Base-by-base conservation (phyloP, 1,140 invertebrate species). In the Battus philenor region DNA sequence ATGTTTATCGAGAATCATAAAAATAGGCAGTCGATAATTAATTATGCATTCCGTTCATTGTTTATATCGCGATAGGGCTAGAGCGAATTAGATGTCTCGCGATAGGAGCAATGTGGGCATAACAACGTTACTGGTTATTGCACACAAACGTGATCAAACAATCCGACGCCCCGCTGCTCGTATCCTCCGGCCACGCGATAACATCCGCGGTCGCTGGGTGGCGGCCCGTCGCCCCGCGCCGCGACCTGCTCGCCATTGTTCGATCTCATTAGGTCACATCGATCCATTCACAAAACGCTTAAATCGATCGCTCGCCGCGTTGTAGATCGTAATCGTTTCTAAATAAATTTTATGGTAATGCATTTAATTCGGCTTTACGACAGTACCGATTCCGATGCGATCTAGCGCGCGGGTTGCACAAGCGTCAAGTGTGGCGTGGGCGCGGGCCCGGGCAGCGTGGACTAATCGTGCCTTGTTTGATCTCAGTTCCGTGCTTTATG, bases 301-400 rank as follows among this genome's bases (percentile, higher is more conserved):
- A 44, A 54, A 54, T 50, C 44, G 43, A 51, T 52, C 27, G 32
- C 11, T 46, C 27, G 44, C n/a, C 13, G 9, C 15, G 34, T 36
- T 22, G 8, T 7, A 41, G 41, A 47, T 24, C 15, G 45, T 58
- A 48, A 61, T 65, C 45, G 45, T 49, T 56, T 55, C 45, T 50
- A 68, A 71, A 71, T 71, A 59, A 57, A 63, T 65, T 69, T 68
- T 73, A 71, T 70, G 68, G 46, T 74, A 61, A 77, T 69, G 65
- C 57, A 66, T 54, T 47, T 50, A 54, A 64, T 59, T 52, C 54
- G 38, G 49, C 54, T 58, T 54, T 54, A 54, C 48, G 31, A 46
- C 45, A 43, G 30, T 12, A 50, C 16, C 15, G 47, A 52, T 55
- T 65, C 45, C 38, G 51, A 55, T 53, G 47, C 56, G 52, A 46